phyloP scores from a whole-genome alignment of 2,888 invertebrate species.

The Drosophila quinaria region DNA sequence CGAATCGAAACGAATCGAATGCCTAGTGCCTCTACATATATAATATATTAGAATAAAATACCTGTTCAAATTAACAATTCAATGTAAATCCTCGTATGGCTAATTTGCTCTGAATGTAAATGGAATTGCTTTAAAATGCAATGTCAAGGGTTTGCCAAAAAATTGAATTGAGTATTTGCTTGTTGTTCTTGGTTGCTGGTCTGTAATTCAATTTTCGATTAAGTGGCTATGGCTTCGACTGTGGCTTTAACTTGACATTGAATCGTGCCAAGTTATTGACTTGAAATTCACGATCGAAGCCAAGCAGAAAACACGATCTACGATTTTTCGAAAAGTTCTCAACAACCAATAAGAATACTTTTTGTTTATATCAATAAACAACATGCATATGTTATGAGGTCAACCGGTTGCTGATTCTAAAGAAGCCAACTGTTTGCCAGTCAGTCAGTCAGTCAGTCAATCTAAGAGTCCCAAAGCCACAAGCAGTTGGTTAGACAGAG shows the following conservation, averaged over 20 bases:
- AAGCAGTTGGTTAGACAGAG: constrained; percentile 7
- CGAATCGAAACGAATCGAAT: neutral
- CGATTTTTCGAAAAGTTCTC: constrained; percentile 16
- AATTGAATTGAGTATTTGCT: neutral
- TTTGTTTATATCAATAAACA: constrained; percentile 56
- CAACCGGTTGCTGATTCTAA: constrained; percentile 71
- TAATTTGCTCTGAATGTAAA: constrained; percentile 8
- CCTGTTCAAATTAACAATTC: neutral
- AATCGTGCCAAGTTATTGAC: constrained; percentile 64
- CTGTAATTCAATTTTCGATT: constrained; percentile 29
- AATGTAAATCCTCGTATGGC: neutral
- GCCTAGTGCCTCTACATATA: neutral
- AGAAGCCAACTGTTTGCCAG: constrained; percentile 39
- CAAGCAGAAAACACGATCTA: constrained; percentile 36
- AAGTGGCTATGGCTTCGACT: constrained; percentile 31
- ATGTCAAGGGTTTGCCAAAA: constrained; percentile 39
- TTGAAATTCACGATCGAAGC: constrained; percentile 46
- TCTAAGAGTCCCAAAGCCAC: constrained; percentile 3
- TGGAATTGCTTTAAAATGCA: constrained; percentile 6
- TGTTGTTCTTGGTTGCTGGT: constrained; percentile 1
- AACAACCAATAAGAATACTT: constrained; percentile 61
- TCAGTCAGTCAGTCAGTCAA: neutral
- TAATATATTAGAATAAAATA: neutral
- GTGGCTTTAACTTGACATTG: constrained; percentile 64
- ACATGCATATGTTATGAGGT: constrained; percentile 73